Evolutionary conservation across 2,797 vertebrate genomes (phyloP).

Genomic region (Myotis daubentonii): DNA sequence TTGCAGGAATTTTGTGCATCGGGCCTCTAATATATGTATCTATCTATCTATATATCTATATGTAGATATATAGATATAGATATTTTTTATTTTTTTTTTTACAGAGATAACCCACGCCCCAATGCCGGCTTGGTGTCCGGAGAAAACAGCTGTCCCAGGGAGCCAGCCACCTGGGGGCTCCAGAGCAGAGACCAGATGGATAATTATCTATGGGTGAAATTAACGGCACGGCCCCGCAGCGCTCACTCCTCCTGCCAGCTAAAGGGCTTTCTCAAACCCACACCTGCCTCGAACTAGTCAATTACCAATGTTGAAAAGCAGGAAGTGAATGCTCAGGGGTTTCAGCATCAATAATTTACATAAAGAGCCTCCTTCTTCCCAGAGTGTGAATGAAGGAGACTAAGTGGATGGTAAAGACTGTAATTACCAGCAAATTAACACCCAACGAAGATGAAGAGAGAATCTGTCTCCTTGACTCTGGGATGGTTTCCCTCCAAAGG

Average conservation of each 20-base stretch:
- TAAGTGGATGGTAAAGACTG: constrained; percentile 78
- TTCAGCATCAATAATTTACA: constrained; percentile 85
- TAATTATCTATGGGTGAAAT: constrained; percentile 59
- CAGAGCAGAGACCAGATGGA: neutral
- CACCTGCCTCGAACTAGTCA: constrained; percentile 63
- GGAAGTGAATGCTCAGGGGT: constrained; percentile 78
- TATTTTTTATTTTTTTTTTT: no score
- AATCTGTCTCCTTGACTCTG: constrained; percentile 59
- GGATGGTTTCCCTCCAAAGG: constrained; percentile 52
- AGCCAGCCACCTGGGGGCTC: neutral
- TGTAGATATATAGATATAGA: no score
- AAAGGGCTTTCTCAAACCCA: constrained; percentile 42
- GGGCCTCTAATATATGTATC: no score
- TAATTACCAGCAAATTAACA: constrained; percentile 85
- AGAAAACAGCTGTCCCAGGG: neutral
- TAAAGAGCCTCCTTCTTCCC: constrained; percentile 78
- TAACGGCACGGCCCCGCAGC: neutral
- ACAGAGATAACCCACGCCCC: neutral
- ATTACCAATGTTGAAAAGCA: constrained; percentile 75
- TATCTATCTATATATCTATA: no score
- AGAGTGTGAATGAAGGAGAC: constrained; percentile 79
- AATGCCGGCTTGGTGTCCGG: neutral
- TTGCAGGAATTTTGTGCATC: no score
- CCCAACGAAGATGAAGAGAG: constrained; percentile 69
- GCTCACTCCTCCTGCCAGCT: neutral